Conservation (phyloP, 2,113 vertebrate species). For the Noctilio leporinus region DNA sequence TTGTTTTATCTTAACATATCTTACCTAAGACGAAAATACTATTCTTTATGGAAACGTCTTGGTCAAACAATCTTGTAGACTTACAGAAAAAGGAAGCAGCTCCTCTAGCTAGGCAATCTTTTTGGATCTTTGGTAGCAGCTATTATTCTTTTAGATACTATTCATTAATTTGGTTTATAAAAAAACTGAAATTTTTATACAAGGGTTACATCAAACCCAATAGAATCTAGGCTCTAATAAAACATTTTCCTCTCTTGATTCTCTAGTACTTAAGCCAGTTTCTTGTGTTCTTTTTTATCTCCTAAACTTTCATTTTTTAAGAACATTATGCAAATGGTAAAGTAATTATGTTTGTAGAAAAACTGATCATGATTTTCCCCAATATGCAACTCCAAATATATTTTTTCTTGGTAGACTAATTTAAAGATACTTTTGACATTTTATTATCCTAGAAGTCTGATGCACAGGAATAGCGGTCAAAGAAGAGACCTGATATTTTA, state of each 20-base stretch:
- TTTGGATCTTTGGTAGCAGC: not conserved
- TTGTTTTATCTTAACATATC: not conserved
- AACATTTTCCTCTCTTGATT: not conserved
- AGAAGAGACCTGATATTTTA: not conserved
- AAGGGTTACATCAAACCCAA: not conserved
- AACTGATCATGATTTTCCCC: not conserved
- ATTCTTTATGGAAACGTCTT: not conserved
- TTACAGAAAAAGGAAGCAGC: not conserved
- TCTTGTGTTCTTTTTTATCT: not conserved
- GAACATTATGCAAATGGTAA: not conserved
- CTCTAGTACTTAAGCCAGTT: not conserved
- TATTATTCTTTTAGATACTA: not conserved
- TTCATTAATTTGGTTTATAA: not conserved
- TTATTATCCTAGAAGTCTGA: not conserved
- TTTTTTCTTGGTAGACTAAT: not conserved
- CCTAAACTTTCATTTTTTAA: not conserved
- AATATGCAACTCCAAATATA: not conserved
- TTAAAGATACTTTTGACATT: not conserved
- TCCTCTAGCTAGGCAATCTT: not conserved
- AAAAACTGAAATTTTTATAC: not conserved
- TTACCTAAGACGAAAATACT: not conserved
- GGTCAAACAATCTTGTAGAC: not conserved
- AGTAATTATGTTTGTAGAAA: not conserved
- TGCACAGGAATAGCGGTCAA: not conserved
- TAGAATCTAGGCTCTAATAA: not conserved